Conservation (phyloP, 2,113 vertebrate genomes). For the Chloroceryle aenea region DNA sequence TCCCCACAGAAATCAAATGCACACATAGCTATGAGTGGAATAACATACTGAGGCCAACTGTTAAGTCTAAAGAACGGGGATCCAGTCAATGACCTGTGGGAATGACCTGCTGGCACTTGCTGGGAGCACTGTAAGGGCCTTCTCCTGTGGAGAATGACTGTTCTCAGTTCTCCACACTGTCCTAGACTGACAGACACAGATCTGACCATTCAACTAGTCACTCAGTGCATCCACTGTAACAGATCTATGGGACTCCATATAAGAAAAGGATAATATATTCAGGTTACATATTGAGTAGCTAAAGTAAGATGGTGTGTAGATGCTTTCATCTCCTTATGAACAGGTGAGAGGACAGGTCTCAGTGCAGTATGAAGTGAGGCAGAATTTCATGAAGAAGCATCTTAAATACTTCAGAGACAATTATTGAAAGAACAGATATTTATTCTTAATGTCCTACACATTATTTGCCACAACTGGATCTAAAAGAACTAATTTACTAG, state of each 20-base stretch:
- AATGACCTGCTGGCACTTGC: background rate
- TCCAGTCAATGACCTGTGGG: background rate
- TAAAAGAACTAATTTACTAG: background rate
- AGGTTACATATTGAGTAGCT: background rate
- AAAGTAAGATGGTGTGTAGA: background rate
- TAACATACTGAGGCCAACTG: background rate
- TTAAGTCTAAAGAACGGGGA: background rate
- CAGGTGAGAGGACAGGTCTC: background rate
- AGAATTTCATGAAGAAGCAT: background rate
- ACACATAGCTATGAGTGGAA: background rate
- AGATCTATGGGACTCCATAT: background rate
- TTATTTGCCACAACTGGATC: background rate
- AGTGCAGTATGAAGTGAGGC: background rate
- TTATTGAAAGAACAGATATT: background rate
- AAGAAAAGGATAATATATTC: background rate
- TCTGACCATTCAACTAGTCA: background rate
- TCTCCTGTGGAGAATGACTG: background rate
- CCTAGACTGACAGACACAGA: background rate
- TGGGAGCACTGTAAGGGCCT: background rate
- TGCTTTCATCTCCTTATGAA: background rate
- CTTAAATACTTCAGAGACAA: background rate
- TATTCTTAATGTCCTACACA: background rate
- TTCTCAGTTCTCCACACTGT: background rate
- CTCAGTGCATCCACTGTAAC: background rate
- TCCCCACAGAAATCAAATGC: background rate